Base-by-base conservation (phyloP, 2,113 vertebrate genomes). In the Pelusios castaneus region DNA sequence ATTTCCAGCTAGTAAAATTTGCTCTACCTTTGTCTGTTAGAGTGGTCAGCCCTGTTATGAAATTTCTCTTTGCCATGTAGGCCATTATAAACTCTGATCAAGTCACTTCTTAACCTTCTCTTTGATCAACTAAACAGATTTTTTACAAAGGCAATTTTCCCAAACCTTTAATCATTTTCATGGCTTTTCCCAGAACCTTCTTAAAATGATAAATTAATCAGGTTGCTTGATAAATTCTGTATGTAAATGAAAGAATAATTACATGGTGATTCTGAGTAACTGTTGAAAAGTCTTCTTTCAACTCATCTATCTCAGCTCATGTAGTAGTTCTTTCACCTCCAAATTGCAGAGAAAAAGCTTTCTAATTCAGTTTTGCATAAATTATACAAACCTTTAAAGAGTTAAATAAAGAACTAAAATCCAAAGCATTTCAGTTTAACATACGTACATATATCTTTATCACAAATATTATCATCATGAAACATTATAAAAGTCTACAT, bases 251-350 rank as follows among this genome's bases (percentile, higher is more conserved):
- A 88, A 60, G 70, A 78, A 34, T 13, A 34, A 0, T 2, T 7
- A 76, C 75, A n/a, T 70, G 16, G n/a, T 63, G 19, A 22, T 47
- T 92, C 43, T 12, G 45, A 54, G 21, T 83, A 56, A 52, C 60
- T 45, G 4, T 51, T 78, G 55, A 51, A 38, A 75, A 22, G 0
- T 2, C 7, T 87, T 6, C 56, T 77, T 91, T 90, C 80, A 82
- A n/a, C 80, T 91, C 87, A 11, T 78, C n/a, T 78, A 73, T 88
- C 73, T 88, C 81, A 82, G 34, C 86, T 97, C 86, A 88, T 60
- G 41, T 70, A 75, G 45, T 31, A 73, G 8, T 38, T 70, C 63
- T 38, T 38, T 70, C 63, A 70, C 63, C 34, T 70, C 19, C 63
- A 22, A 38, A 10, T n/a, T 87, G 14, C 49, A 84, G 22, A 82